These are phyloP conservation scores for Babylonia areolata DNA, from an alignment of 1,140 invertebrate species.

Conservation along the genomic window DNA sequence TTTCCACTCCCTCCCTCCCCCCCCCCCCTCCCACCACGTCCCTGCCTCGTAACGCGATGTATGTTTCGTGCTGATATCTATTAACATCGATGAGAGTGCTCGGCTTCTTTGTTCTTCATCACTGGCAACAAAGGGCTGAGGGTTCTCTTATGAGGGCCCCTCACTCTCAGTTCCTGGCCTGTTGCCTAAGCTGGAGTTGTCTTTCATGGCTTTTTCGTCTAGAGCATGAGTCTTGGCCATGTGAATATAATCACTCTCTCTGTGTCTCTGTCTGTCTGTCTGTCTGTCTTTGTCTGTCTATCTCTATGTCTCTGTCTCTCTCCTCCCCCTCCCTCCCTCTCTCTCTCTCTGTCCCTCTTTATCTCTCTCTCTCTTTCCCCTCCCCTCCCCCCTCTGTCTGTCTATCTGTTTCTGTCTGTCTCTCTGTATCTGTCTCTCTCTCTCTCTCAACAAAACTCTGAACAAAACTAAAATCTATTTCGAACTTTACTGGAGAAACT, in stretches of 20 bases:
- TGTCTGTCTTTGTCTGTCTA: neutral
- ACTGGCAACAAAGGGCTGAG: neutral
- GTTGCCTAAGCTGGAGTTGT: too few relatives aligned
- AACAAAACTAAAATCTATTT: too few relatives aligned
- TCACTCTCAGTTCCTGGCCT: too few relatives aligned
- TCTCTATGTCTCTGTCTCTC: neutral
- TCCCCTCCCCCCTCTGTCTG: too few relatives aligned
- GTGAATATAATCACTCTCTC: neutral
- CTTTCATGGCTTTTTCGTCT: neutral
- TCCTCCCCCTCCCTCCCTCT: neutral
- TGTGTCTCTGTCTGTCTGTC: neutral
- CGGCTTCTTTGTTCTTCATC: neutral
- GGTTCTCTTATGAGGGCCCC: too few relatives aligned
- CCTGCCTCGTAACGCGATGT: neutral
- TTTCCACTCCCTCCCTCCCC: neutral
- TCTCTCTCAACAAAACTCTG: too few relatives aligned
- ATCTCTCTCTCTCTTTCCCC: too few relatives aligned
- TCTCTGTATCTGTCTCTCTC: too few relatives aligned
- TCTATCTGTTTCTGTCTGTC: too few relatives aligned
- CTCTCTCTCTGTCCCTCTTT: too few relatives aligned
- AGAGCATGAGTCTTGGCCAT: neutral
- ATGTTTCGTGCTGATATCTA: neutral
- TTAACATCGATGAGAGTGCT: neutral
- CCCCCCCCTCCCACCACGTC: too few relatives aligned
- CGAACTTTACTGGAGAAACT: too few relatives aligned